phyloP scores from a whole-genome alignment of 2,797 vertebrate species.

The Rhinoraja longicauda region DNA sequence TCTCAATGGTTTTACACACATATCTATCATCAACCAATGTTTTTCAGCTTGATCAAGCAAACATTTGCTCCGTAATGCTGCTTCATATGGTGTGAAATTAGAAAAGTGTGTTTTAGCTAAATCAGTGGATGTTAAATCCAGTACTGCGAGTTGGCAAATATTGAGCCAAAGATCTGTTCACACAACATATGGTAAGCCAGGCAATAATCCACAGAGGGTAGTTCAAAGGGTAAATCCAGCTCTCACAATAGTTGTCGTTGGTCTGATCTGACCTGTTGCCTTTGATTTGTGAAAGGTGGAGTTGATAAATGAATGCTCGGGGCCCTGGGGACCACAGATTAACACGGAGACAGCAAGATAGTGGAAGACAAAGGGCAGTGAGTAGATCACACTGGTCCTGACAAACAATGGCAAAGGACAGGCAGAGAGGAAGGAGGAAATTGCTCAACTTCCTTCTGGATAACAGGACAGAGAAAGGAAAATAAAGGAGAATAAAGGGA shows the following conservation, averaged over 20 bases:
- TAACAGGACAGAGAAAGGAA: not conserved
- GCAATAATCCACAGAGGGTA: not conserved
- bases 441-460: not conserved
- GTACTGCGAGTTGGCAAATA: not conserved
- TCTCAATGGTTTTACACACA: too few species aligned
- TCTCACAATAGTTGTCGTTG: not conserved
- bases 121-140: not conserved
- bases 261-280: not conserved
- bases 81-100: not conserved
- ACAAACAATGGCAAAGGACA: not conserved
- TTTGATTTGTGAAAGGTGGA: conserved; percentile 9
- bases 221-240: not conserved
- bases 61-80: not conserved
- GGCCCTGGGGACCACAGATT: not conserved
- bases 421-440: conserved; percentile 28
- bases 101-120: not conserved
- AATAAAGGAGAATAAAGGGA: not conserved
- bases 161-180: not conserved
- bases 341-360: not conserved
- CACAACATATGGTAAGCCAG: not conserved
- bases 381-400: not conserved
- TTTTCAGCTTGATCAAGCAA: not conserved
- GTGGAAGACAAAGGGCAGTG: not conserved
- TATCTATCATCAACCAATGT: not conserved
- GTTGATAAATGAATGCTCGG: conserved; percentile 10